Percentiles rank a stretch among this genome's conserved stretches.
Conservation (phyloP, 1,140 invertebrate species). For the Leptinotarsa defecta region DNA sequence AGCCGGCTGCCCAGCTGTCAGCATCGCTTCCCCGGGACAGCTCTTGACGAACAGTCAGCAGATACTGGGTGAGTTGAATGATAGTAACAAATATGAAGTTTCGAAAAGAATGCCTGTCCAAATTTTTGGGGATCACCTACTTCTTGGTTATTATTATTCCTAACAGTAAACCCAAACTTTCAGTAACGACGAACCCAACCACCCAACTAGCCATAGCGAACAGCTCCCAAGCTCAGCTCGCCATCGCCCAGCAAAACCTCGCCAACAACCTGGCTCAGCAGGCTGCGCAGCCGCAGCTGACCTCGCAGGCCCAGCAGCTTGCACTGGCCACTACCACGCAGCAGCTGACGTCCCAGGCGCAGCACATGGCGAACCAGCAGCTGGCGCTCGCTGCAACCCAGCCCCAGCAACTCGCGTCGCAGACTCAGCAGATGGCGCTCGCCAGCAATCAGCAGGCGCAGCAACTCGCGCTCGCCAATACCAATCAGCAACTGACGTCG, state of each 20-base stretch:
- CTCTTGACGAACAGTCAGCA: slow-evolving; percentile 56
- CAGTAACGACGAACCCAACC: slow-evolving; percentile 55
- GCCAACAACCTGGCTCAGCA: slow-evolving; percentile 50
- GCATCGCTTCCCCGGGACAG: slow-evolving; percentile 62
- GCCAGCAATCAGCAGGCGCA: slow-evolving; percentile 51
- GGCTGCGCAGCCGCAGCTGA: slow-evolving; percentile 50
- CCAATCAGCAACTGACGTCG: slow-evolving; percentile 47
- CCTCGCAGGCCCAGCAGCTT: slow-evolving; percentile 52
- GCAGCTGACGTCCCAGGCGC: slow-evolving; percentile 50
- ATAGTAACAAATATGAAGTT: too few species aligned
- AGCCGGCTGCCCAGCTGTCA: slow-evolving; percentile 65
- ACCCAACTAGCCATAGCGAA: slow-evolving; percentile 51
- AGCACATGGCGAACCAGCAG: slow-evolving; percentile 51
- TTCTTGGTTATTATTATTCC: too few species aligned
- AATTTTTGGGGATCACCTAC: too few species aligned
- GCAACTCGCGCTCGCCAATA: slow-evolving; percentile 47
- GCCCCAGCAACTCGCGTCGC: slow-evolving; percentile 35
- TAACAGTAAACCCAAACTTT: slow-evolving; percentile 1
- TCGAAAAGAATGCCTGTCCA: too few species aligned
- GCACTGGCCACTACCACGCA: slow-evolving; percentile 47
- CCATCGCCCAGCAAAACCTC: slow-evolving; percentile 50
- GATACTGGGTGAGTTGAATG: slow-evolving; percentile 49
- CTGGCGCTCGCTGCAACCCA: slow-evolving; percentile 42
- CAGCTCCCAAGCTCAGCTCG: slow-evolving; percentile 49
- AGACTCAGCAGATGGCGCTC: slow-evolving; percentile 46